phyloP scores from a whole-genome alignment of 1,140 invertebrate genomes.

The Hyles euphorbiae region DNA sequence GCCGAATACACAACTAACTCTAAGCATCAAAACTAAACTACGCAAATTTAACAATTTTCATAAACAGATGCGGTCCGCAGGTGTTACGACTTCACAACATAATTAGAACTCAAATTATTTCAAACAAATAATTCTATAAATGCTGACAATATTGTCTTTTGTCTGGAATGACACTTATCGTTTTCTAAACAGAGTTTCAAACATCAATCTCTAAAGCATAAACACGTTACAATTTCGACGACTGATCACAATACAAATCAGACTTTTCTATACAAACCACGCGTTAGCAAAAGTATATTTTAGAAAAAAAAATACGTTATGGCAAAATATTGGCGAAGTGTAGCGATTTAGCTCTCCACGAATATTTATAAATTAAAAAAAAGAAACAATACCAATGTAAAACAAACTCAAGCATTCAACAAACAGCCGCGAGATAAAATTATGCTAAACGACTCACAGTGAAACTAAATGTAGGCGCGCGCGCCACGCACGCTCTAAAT shows the following conservation, averaged over 20 bases:
- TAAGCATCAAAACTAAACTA: slow-evolving; percentile 48
- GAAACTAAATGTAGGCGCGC: slow-evolving; percentile 6
- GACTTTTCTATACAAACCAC: slow-evolving; percentile 35
- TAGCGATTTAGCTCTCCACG: slow-evolving; percentile 42
- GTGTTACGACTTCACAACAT: slow-evolving; percentile 18
- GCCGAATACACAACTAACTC: slow-evolving; percentile 46
- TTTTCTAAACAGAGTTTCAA: slow-evolving; percentile 41
- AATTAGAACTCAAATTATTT: slow-evolving; percentile 26
- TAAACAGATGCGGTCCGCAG: slow-evolving; percentile 29
- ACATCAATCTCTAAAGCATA: slow-evolving; percentile 40
- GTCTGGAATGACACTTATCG: slow-evolving; percentile 71
- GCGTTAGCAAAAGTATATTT: slow-evolving; percentile 49
- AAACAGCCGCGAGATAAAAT: slow-evolving; percentile 31
- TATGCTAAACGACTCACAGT: slow-evolving; percentile 30
- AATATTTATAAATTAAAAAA: slow-evolving; percentile 11
- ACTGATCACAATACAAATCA: slow-evolving; percentile 35
- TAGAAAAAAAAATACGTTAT: slow-evolving; percentile 54
- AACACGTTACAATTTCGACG: slow-evolving; percentile 55
- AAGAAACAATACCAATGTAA: slow-evolving; percentile 8
- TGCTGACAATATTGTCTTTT: slow-evolving; percentile 73
- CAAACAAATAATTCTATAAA: slow-evolving; percentile 68
- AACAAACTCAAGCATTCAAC: slow-evolving; percentile 43
- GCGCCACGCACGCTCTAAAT: slow-evolving; percentile 19
- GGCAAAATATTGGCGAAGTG: slow-evolving; percentile 70
- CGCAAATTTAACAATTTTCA: slow-evolving; percentile 45